phyloP scores from a whole-genome alignment of 2,888 invertebrate genomes.

The Drosophila borborema region DNA sequence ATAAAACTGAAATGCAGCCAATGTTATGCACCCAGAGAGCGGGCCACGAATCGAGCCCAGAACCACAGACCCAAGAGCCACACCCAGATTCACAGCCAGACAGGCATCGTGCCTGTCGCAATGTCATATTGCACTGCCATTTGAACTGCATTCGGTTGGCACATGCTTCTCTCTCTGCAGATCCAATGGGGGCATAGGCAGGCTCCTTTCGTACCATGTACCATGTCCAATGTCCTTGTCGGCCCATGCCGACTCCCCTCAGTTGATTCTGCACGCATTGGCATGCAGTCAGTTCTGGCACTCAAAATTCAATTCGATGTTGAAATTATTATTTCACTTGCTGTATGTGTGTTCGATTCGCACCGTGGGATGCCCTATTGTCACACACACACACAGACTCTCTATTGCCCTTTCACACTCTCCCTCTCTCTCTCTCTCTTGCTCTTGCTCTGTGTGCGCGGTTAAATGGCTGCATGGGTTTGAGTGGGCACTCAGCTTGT shows the following conservation, averaged over 20 bases:
- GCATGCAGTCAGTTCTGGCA: slow-evolving; percentile 55
- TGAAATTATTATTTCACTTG: slow-evolving; percentile 77
- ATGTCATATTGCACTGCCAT: slow-evolving; percentile 69
- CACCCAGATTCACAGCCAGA: background rate
- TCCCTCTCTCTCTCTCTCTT: background rate
- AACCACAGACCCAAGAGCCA: background rate
- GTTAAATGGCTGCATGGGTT: slow-evolving; percentile 7
- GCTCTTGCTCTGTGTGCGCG: background rate
- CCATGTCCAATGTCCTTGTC: slow-evolving; percentile 1
- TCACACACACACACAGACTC: slow-evolving; percentile 19
- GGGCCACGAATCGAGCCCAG: background rate
- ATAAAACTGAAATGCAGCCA: slow-evolving; percentile 71
- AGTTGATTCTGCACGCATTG: slow-evolving; percentile 57
- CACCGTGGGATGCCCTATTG: slow-evolving; percentile 36
- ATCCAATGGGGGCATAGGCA: slow-evolving; percentile 8
- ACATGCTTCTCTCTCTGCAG: slow-evolving; percentile 56
- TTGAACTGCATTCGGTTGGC: slow-evolving; percentile 73
- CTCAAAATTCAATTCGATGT: slow-evolving; percentile 74
- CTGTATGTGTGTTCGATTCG: slow-evolving; percentile 47
- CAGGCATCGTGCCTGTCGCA: slow-evolving; percentile 47
- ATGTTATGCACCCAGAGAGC: slow-evolving; percentile 2
- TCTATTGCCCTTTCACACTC: background rate
- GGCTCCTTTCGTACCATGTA: slow-evolving; percentile 8
- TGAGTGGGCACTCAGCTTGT: slow-evolving; percentile 64
- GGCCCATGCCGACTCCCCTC: slow-evolving; percentile 8